These are phyloP conservation scores for Corythaixoides concolor DNA, from an alignment of 2,113 vertebrate genomes.

Conservation along the genomic window DNA sequence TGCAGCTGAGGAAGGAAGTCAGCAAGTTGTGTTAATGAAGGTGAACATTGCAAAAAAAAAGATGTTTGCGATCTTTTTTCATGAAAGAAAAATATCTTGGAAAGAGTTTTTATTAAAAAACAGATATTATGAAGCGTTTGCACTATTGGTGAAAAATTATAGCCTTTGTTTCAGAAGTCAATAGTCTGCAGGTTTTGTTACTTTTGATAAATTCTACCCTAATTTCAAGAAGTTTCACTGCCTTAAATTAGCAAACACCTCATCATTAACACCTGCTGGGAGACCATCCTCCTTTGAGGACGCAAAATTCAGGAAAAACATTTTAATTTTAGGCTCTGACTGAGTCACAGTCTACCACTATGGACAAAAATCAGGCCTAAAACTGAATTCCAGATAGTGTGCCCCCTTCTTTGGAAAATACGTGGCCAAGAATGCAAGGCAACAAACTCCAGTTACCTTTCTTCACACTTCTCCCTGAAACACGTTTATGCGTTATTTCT, in stretches of 20 bases:
- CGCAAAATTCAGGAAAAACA: background rate
- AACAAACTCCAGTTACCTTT: background rate
- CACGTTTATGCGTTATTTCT: background rate
- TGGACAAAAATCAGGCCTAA: background rate
- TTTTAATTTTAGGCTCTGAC: background rate
- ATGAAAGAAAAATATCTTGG: background rate
- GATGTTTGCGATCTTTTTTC: background rate
- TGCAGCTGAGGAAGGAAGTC: slow-evolving; percentile 65
- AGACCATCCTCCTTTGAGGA: background rate
- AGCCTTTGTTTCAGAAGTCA: background rate
- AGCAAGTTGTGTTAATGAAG: slow-evolving; percentile 50
- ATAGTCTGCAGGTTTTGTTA: background rate
- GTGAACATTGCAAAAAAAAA: background rate
- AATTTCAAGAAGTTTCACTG: background rate
- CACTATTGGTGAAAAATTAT: background rate
- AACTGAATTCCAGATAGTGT: background rate
- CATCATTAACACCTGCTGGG: background rate
- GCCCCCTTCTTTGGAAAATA: background rate
- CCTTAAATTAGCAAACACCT: background rate
- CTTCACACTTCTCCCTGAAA: background rate
- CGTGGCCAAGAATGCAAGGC: background rate
- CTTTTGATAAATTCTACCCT: background rate
- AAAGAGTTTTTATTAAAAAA: background rate
- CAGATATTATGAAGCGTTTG: background rate
- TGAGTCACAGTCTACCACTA: background rate